Percentiles rank a stretch among this genome's conserved stretches.
phyloP scores from a whole-genome alignment of 2,113 vertebrate genomes.

The Cynopterus brachyotis region DNA sequence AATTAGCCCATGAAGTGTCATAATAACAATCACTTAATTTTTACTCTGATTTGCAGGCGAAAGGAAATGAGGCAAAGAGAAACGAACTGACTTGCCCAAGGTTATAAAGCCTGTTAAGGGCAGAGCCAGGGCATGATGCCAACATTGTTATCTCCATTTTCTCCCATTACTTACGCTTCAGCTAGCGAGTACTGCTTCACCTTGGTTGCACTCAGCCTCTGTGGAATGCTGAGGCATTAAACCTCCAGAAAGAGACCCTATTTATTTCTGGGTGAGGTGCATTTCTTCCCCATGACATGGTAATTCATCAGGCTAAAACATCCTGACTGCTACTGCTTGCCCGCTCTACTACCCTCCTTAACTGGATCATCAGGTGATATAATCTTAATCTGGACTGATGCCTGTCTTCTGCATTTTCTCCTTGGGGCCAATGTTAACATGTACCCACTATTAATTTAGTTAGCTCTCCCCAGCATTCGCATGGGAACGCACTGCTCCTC shows the following conservation, averaged over 20 bases:
- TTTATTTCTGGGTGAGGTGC: neutral
- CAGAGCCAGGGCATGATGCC: neutral
- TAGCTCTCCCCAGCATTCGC: neutral
- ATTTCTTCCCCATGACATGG: neutral
- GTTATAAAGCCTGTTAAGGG: neutral
- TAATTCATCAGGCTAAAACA: neutral
- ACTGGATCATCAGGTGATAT: neutral
- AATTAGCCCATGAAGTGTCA: neutral
- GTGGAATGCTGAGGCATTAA: neutral
- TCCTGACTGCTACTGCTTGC: neutral
- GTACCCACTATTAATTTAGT: neutral
- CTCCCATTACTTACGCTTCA: neutral
- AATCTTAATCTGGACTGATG: neutral
- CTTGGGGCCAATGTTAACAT: neutral
- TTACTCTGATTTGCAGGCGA: neutral
- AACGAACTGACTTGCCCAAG: neutral
- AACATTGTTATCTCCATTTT: neutral
- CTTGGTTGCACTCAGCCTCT: neutral
- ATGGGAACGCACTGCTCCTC: neutral
- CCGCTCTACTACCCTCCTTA: neutral
- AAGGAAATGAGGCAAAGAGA: neutral
- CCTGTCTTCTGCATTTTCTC: neutral
- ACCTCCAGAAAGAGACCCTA: neutral
- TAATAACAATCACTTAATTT: neutral
- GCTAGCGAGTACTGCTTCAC: neutral